Percentiles rank a stretch among this genome's conserved stretches.
Conservation (phyloP, 2,797 vertebrate species). For the Amazonetta brasiliensis region DNA sequence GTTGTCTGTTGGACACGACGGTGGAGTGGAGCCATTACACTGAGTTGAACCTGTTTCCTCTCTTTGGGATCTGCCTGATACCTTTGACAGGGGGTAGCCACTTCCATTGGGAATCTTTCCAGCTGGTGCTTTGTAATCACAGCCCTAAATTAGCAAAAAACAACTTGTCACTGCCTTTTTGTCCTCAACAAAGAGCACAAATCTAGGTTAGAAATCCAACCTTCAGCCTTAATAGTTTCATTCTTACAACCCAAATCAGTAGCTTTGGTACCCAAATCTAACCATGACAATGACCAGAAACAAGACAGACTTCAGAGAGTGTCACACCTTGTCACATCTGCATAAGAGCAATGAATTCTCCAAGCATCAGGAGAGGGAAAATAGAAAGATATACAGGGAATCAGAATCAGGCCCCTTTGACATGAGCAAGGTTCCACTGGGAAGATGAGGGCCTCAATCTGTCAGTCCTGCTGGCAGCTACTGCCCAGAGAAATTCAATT, state of each 20-base stretch:
- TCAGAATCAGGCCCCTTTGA: not conserved
- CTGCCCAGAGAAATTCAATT: not conserved
- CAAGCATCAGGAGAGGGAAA: not conserved
- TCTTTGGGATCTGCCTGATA: slow-evolving; percentile 29
- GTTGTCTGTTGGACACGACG: not conserved
- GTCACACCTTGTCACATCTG: not conserved
- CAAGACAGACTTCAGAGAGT: not conserved
- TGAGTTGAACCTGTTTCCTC: not conserved
- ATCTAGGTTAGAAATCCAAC: not conserved
- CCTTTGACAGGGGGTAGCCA: not conserved
- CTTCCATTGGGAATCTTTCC: slow-evolving; percentile 66
- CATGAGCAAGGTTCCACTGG: not conserved
- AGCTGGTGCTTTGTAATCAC: slow-evolving; percentile 34
- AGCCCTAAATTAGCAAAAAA: slow-evolving; percentile 43
- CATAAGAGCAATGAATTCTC: not conserved
- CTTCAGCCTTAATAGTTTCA: not conserved
- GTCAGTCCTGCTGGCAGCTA: not conserved
- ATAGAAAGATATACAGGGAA: not conserved
- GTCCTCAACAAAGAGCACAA: not conserved
- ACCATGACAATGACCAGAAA: not conserved
- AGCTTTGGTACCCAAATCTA: not conserved
- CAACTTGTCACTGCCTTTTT: not conserved
- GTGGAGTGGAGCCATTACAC: slow-evolving; percentile 66
- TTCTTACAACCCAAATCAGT: not conserved
- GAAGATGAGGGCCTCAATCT: not conserved